Percentiles rank a stretch among this genome's conserved stretches.
Conservation (phyloP, 2,888 invertebrate genomes). For the Leucophenga montana region DNA sequence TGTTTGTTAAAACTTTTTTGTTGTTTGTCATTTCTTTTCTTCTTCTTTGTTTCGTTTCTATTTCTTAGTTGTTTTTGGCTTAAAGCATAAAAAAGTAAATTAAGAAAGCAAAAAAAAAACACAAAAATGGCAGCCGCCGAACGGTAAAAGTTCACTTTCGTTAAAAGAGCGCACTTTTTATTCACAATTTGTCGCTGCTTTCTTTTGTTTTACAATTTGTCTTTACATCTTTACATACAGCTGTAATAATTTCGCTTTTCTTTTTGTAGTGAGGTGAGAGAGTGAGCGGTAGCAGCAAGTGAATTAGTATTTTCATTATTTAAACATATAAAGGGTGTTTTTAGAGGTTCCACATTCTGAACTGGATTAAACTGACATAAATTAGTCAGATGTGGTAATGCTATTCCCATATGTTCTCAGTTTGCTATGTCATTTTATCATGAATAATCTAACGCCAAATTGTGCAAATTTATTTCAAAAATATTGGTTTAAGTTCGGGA, state of each 20-base stretch:
- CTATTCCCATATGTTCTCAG: no score
- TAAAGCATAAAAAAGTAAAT: conserved; percentile 13
- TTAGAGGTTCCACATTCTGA: no score
- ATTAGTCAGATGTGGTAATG: no score
- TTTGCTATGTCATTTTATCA: no score
- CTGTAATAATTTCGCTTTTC: conserved; percentile 32
- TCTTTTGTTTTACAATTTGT: conserved; percentile 16
- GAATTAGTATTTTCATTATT: background rate
- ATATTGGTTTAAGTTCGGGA: no score
- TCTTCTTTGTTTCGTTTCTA: background rate
- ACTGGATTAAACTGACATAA: no score
- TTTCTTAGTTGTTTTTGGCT: conserved; percentile 30
- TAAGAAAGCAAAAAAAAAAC: conserved; percentile 26
- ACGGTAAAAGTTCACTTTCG: conserved; percentile 62
- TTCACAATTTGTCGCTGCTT: conserved; percentile 12
- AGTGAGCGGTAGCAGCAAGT: background rate
- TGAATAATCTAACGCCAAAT: no score
- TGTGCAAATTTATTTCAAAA: no score
- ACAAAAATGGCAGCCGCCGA: conserved; percentile 42
- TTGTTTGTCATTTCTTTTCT: conserved; percentile 17
- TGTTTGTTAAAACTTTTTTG: conserved; percentile 29
- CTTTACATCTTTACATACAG: no score
- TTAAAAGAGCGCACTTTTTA: conserved; percentile 40
- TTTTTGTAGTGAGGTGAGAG: background rate
- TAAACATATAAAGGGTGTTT: background rate